A percentile compares a stretch with the other conserved stretches of the same genome.
phyloP scores from a whole-genome alignment of 2,113 vertebrate genomes.

The Indicator maculatus region DNA sequence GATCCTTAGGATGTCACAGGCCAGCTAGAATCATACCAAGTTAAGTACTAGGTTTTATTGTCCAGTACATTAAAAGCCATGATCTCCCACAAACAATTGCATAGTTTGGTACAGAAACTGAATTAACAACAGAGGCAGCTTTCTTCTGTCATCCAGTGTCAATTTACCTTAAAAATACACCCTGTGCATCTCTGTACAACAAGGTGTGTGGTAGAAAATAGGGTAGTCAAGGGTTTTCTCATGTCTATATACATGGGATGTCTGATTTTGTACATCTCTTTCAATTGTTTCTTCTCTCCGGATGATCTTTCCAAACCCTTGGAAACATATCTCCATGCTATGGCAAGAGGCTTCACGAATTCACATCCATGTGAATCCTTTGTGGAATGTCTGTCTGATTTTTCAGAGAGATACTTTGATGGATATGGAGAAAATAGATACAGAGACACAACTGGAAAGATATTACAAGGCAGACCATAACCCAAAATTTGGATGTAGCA shows the following conservation, averaged over 20 bases:
- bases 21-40: not conserved
- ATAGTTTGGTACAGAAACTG: not conserved
- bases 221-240: not conserved
- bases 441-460: not conserved
- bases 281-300: conserved; percentile 19
- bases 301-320: not conserved
- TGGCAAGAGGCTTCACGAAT: conserved; percentile 35
- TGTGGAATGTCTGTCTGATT: not conserved
- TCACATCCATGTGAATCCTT: not conserved
- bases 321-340: not conserved
- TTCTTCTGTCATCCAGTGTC: not conserved
- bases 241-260: not conserved
- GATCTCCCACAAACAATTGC: not conserved
- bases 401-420: not conserved
- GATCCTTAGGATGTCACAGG: not conserved
- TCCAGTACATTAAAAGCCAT: not conserved
- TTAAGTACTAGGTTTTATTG: conserved; percentile 6
- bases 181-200: not conserved
- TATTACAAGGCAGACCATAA: conserved; percentile 28
- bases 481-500: conserved; percentile 22
- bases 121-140: not conserved
- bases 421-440: not conserved
- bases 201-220: not conserved
- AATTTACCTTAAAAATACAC: not conserved
- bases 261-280: conserved; percentile 6